Conservation (phyloP, 1,140 invertebrate species). For the Copidosoma floridanum region DNA sequence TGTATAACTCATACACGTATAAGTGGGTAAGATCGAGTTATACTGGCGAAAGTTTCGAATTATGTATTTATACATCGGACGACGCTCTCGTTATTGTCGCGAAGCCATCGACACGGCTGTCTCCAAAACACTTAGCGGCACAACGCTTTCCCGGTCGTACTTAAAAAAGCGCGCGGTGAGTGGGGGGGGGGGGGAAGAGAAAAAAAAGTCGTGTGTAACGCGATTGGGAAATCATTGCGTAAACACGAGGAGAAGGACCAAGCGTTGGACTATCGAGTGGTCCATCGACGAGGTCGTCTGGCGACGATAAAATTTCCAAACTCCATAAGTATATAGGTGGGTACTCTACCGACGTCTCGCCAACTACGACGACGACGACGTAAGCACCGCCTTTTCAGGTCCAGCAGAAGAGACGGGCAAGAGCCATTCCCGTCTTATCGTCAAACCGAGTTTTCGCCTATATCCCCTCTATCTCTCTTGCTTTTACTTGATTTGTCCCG, state of each 20-base stretch:
- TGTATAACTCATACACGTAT: too few species aligned
- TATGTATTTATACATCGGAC: too few species aligned
- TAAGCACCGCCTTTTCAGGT: too few species aligned
- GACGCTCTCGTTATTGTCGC: too few species aligned
- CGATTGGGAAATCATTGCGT: background rate
- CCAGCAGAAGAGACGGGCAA: background rate
- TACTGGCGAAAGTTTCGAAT: too few species aligned
- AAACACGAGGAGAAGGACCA: constrained; percentile 5
- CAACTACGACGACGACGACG: background rate
- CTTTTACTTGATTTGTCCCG: constrained; percentile 18
- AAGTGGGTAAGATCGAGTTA: too few species aligned
- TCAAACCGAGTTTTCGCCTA: constrained; percentile 6
- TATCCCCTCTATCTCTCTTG: constrained; percentile 6
- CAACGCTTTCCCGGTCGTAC: too few species aligned
- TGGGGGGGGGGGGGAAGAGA: background rate
- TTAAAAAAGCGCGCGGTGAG: background rate
- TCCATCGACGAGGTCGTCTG: too few species aligned
- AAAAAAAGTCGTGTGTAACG: too few species aligned
- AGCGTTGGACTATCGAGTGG: background rate
- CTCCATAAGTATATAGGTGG: too few species aligned
- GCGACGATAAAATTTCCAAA: constrained; percentile 23
- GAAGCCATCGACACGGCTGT: too few species aligned
- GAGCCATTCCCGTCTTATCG: constrained; percentile 14
- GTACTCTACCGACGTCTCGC: constrained; percentile 1
- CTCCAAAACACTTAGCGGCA: too few species aligned